Base-by-base conservation (phyloP, 2,888 invertebrate genomes). In the Eustalomyia histrio region DNA sequence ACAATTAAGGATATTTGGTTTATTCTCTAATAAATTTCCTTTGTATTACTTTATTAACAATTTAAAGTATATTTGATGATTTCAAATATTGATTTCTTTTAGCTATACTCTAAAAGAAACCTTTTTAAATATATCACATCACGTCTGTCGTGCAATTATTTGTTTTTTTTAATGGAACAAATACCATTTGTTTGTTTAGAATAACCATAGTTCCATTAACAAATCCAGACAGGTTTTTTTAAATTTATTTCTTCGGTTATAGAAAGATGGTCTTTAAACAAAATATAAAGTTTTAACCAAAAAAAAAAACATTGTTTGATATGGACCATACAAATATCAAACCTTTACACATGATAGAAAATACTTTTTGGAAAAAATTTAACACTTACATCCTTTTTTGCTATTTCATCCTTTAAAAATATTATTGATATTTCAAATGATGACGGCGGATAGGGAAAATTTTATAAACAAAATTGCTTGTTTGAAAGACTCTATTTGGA, bases 351-450 rank as follows among this genome's bases (percentile, higher is more conserved):
- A 47, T 60, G 63, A 75, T 76, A 76, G 83, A 65, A 80, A 83
- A 80, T 80, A 80, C 83, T 82, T 82, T 80, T 78, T 80, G 5
- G 5, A 80, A 80, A 83, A 79, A 80, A 67, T 72, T 72, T 60
- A 78, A 72, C 55, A 75, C 79, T 74, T 78, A 63, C 79, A 71
- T 78, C 78, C 72, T 53, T 72, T 65, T 14, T 3, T 16, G n/a
- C 16, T 33, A 33, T 3, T 33, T 14, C n/a, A 10, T 33, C 17
- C 4, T 63, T 39, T 76, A 3, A 10, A 16, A 47, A 29, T 50
- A 74, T 61, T 83, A 83, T 83, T 80, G 82, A 80, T 84, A 83
- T 83, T 83, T 64, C 67, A 83, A 78, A 73, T 67, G 58, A 29
- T n/a, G 35, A 12, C 6, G 4, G 17, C 1, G 14, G 0, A n/a